Percentiles rank a stretch among this genome's conserved stretches.
These are phyloP conservation scores for Adela reaumurella DNA, from an alignment of 2,888 invertebrate species.

Conservation along the genomic window DNA sequence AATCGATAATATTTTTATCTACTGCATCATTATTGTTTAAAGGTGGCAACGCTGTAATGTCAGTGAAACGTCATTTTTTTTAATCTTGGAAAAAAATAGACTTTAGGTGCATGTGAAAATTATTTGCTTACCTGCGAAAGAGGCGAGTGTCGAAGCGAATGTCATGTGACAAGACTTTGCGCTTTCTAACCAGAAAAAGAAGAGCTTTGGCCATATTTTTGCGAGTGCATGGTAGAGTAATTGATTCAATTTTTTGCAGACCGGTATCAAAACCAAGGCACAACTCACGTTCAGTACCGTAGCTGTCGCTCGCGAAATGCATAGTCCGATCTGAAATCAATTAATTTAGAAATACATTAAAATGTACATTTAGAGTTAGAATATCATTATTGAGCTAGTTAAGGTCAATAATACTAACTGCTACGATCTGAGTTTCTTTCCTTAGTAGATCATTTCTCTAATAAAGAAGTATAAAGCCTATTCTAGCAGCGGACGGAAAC, in stretches of 20 bases:
- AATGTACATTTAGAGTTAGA: neutral
- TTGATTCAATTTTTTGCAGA: slow-evolving; percentile 52
- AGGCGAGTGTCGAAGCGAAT: slow-evolving; percentile 41
- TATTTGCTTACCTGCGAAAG: slow-evolving; percentile 41
- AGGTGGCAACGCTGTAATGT: too few relatives aligned
- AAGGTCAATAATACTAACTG: too few relatives aligned
- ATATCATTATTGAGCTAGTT: too few relatives aligned
- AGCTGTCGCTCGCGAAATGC: slow-evolving; percentile 53
- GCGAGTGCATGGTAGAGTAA: slow-evolving; percentile 32
- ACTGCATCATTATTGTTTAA: neutral
- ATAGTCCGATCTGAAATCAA: slow-evolving; percentile 49
- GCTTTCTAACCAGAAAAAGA: slow-evolving; percentile 47
- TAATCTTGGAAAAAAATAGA: too few relatives aligned
- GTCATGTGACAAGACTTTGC: slow-evolving; percentile 54
- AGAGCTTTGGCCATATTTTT: slow-evolving; percentile 31
- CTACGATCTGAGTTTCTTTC: too few relatives aligned
- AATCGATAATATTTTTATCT: neutral
- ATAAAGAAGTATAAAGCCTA: too few relatives aligned
- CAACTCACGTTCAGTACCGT: slow-evolving; percentile 43
- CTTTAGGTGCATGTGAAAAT: too few relatives aligned
- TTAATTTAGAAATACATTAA: neutral
- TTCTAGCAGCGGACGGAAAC: too few relatives aligned
- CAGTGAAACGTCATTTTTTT: too few relatives aligned
- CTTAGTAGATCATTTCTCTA: too few relatives aligned
- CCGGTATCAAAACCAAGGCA: slow-evolving; percentile 39